Percentiles rank a stretch among this genome's conserved stretches.
phyloP scores from a whole-genome alignment of 2,888 invertebrate genomes.

The Neria commutata region DNA sequence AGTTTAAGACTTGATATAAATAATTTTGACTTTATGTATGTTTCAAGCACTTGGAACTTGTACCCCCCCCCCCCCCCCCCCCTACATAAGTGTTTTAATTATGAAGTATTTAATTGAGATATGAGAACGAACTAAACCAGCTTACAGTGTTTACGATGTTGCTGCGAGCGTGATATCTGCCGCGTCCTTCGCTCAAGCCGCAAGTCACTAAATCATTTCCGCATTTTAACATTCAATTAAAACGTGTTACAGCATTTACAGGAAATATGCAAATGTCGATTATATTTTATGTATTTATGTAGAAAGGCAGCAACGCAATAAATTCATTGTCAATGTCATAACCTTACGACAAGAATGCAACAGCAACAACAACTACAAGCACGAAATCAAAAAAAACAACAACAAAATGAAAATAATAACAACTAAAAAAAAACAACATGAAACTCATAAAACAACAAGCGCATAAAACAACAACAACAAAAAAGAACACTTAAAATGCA shows the following conservation, averaged over 20 bases:
- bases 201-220: conserved; percentile 33
- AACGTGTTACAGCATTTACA: background rate
- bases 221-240: conserved; percentile 32
- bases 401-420: background rate
- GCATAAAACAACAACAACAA: conserved; percentile 14
- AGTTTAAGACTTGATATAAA: too few relatives aligned
- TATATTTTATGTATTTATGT: background rate
- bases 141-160: too few relatives aligned
- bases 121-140: too few relatives aligned
- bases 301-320: background rate
- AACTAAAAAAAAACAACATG: background rate
- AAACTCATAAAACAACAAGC: conserved; percentile 15
- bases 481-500: conserved; percentile 10
- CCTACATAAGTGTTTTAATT: too few relatives aligned
- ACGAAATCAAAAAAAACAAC: background rate
- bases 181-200: too few relatives aligned
- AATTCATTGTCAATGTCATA: conserved; percentile 2
- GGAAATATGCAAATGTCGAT: background rate
- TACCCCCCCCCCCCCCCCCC: too few relatives aligned
- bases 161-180: too few relatives aligned
- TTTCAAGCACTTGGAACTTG: too few relatives aligned
- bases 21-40: too few relatives aligned
- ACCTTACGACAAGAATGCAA: background rate
- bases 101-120: too few relatives aligned
- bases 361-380: background rate